These are phyloP conservation scores for Andrena bucephala DNA, from an alignment of 2,888 invertebrate genomes.

Conservation along the genomic window DNA sequence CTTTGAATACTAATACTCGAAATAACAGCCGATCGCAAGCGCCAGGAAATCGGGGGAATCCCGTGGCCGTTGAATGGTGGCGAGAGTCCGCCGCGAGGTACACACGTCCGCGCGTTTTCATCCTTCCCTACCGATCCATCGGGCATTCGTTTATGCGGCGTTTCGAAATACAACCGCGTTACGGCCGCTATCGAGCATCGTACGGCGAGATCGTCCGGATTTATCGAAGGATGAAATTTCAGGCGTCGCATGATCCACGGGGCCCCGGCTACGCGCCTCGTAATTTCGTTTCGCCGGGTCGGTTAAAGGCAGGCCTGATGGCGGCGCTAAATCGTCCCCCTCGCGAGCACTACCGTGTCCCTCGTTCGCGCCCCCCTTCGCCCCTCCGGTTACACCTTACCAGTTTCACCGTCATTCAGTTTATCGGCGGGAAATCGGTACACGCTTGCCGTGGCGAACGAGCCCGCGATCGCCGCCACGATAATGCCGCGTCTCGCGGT, in stretches of 20 bases:
- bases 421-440: slow-evolving; percentile 70
- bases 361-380: background rate
- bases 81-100: background rate
- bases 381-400: slow-evolving; percentile 18
- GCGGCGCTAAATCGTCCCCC: slow-evolving; percentile 44
- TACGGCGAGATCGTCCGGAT: slow-evolving; percentile 19
- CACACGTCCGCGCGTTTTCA: slow-evolving; percentile 17
- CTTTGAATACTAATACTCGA: slow-evolving; percentile 47
- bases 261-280: background rate
- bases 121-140: background rate
- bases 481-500: slow-evolving; percentile 51
- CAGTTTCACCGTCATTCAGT: slow-evolving; percentile 67
- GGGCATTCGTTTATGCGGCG: slow-evolving; percentile 25
- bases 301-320: slow-evolving; percentile 30
- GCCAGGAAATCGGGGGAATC: slow-evolving; percentile 20
- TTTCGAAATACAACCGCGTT: slow-evolving; percentile 18
- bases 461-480: slow-evolving; percentile 49
- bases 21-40: slow-evolving; percentile 36
- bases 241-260: slow-evolving; percentile 39
- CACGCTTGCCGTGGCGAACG: slow-evolving; percentile 49
- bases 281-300: slow-evolving; percentile 31
- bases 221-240: slow-evolving; percentile 51
- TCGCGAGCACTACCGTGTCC: slow-evolving; percentile 17
- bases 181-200: background rate
- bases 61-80: background rate